phyloP scores from a whole-genome alignment of 2,888 invertebrate genomes.

The Cheilosia grossa region DNA sequence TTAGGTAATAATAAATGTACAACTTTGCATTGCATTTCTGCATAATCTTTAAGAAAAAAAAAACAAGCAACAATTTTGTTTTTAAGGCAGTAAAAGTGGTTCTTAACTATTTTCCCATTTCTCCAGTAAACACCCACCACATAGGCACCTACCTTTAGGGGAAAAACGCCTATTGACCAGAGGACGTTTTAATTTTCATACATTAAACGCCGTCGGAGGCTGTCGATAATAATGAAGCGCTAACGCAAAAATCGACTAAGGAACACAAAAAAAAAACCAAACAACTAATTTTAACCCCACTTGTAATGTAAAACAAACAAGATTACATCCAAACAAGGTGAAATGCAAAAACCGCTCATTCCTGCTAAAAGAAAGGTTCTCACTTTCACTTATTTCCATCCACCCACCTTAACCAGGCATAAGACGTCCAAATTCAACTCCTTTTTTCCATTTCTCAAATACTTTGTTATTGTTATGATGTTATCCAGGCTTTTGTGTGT shows the following conservation, averaged over 20 bases:
- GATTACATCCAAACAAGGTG: constrained; percentile 38
- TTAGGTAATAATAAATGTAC: no score
- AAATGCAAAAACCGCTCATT: constrained; percentile 35
- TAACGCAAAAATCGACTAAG: background rate
- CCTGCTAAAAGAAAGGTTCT: constrained; percentile 6
- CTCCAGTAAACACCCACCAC: no score
- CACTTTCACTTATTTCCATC: constrained; percentile 46
- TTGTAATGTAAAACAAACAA: constrained; percentile 18
- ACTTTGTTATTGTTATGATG: constrained; percentile 72
- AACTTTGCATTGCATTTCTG: no score
- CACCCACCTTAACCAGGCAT: constrained; percentile 14
- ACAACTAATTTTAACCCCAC: background rate
- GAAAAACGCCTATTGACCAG: no score
- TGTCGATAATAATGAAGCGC: background rate
- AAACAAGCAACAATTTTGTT: no score
- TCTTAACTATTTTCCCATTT: no score
- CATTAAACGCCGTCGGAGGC: no score
- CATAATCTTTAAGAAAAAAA: no score
- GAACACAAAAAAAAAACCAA: background rate
- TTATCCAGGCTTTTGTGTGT: constrained; percentile 70
- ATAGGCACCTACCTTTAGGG: no score
- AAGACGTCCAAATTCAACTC: constrained; percentile 44
- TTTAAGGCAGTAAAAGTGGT: no score
- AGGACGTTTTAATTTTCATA: no score
- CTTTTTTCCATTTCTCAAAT: constrained; percentile 52